Conservation (phyloP, 2,888 invertebrate species). For the Crocallis elinguaria region DNA sequence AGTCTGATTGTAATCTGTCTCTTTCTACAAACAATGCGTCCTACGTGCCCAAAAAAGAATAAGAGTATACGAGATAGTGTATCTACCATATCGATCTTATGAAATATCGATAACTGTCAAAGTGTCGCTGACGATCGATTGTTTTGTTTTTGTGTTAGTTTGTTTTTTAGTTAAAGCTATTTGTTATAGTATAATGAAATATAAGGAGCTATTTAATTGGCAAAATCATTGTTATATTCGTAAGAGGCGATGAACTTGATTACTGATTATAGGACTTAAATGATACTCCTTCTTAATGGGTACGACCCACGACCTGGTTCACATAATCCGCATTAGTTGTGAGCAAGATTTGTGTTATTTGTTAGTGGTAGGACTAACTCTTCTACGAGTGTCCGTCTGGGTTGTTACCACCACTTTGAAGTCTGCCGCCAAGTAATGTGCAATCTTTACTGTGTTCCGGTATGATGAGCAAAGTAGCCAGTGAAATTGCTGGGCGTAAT, state of each 20-base stretch:
- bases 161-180: slow-evolving; percentile 10
- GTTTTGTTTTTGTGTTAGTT: slow-evolving; percentile 30
- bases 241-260: neutral
- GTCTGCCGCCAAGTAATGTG: too few relatives aligned
- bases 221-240: neutral
- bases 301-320: too few relatives aligned
- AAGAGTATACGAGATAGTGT: slow-evolving; percentile 62
- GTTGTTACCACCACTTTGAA: too few relatives aligned
- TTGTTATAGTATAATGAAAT: slow-evolving; percentile 13
- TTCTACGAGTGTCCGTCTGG: too few relatives aligned
- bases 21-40: slow-evolving; percentile 80
- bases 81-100: slow-evolving; percentile 46
- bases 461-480: too few relatives aligned
- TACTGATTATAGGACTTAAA: too few relatives aligned
- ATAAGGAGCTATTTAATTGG: slow-evolving; percentile 9
- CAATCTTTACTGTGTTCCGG: too few relatives aligned
- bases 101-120: slow-evolving; percentile 55
- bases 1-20: slow-evolving; percentile 56
- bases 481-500: too few relatives aligned
- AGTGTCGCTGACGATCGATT: slow-evolving; percentile 34
- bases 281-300: too few relatives aligned
- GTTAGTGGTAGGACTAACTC: too few relatives aligned
- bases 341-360: too few relatives aligned
- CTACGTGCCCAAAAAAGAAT: slow-evolving; percentile 76
- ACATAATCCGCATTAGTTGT: too few relatives aligned